These are phyloP conservation scores for Platycnemis pennipes DNA, from an alignment of 2,888 invertebrate genomes.

Conservation along the genomic window DNA sequence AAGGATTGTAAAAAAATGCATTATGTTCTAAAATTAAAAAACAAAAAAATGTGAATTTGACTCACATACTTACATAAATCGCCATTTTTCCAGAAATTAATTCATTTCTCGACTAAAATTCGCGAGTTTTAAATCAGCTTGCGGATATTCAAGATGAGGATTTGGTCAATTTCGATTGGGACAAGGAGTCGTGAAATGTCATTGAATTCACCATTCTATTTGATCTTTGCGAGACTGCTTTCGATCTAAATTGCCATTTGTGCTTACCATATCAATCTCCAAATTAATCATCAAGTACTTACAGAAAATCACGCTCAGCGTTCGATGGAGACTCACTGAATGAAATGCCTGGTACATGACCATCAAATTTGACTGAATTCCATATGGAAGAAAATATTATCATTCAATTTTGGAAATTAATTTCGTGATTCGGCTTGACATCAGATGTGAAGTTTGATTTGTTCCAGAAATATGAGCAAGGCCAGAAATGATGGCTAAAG, in stretches of 20 bases:
- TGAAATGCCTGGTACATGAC: neutral
- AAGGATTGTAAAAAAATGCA: no score
- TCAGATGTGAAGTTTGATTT: neutral
- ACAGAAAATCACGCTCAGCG: neutral
- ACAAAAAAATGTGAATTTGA: no score
- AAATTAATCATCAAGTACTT: neutral
- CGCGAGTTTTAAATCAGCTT: neutral
- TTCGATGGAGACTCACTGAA: neutral
- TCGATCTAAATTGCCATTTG: neutral
- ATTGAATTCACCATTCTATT: neutral
- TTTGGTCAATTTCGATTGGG: neutral
- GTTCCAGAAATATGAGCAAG: neutral
- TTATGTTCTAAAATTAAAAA: no score
- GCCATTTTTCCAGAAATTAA: no score
- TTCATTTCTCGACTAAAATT: no score
- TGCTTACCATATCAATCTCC: neutral
- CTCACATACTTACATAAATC: no score
- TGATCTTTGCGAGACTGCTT: neutral
- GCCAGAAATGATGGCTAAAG: conserved; percentile 9
- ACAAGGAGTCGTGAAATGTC: neutral
- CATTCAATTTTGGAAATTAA: conserved; percentile 39
- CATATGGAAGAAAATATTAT: neutral
- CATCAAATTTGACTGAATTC: neutral
- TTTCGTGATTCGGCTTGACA: neutral
- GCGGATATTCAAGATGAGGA: neutral